A percentile compares a stretch with the other conserved stretches of the same genome.
Conservation (phyloP, 2,113 vertebrate genomes). For the Mohoua ochrocephala region DNA sequence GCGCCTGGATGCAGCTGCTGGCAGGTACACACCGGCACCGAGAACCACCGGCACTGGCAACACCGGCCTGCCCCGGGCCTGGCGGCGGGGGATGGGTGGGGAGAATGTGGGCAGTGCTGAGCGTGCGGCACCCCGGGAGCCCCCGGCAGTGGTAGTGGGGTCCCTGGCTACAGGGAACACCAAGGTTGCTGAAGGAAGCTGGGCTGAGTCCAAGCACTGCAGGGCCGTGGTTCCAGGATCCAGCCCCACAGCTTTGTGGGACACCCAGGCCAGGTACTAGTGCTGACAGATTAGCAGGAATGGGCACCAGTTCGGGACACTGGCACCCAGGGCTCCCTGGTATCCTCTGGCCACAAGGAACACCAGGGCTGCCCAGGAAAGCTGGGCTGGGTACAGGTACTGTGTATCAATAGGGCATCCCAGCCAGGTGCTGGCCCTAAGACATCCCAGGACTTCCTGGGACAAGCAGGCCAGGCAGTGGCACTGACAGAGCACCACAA, state of each 20-base stretch:
- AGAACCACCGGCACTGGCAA: background rate
- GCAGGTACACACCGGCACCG: slow-evolving; percentile 77
- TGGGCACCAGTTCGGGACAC: background rate
- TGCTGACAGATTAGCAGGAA: background rate
- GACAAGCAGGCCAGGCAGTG: background rate
- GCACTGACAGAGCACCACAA: background rate
- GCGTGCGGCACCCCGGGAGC: background rate
- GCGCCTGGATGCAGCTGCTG: slow-evolving; percentile 97
- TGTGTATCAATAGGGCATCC: background rate
- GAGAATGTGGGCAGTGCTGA: background rate
- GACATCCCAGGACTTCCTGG: background rate
- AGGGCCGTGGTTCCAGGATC: background rate
- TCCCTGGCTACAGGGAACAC: background rate
- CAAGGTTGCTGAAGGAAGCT: background rate
- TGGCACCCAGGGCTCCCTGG: background rate
- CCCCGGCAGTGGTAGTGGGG: background rate
- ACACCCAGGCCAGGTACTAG: background rate
- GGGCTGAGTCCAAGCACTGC: background rate
- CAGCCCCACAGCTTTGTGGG: background rate
- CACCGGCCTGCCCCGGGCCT: background rate
- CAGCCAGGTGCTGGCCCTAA: background rate
- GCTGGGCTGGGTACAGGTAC: background rate
- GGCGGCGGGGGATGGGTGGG: background rate
- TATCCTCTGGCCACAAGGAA: background rate
- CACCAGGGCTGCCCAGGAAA: background rate